Evolutionary conservation across 1,140 invertebrate species (phyloP), one percentile per base, ranked within the genome.

Genomic region (Zaprionus davidi): DNA sequence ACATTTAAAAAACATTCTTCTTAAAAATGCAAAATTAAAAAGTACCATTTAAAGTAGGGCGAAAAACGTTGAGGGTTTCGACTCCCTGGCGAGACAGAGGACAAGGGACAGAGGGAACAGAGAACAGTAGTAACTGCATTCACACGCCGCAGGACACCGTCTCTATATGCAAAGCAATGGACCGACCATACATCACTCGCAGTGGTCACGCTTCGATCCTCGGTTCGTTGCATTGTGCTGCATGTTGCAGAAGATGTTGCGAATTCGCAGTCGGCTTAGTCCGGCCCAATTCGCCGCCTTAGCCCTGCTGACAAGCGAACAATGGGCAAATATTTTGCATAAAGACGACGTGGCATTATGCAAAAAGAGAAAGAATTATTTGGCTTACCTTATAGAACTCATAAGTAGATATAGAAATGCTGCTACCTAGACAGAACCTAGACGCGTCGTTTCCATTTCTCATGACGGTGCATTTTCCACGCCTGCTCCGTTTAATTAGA

Each of bases 391-490:
- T 28, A 38, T 36, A 24, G 34, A 24, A 51, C 15, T 7, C n/a
- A 64, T 22, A 57, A 49, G 58, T 36, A 44, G 36, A 67, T 63
- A 28, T 38, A 2, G 28, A 55, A 11, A 41, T 17, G 36, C 49
- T 12, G 28, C 68, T 79, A 64, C 74, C 59, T 76, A 71, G 31
- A n/a, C 11, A 13, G 36, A 34, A 34, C 34, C 41, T 26, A 38
- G 63, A 59, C 56, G n/a, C 56, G n/a, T n/a, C 62, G 55, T 17
- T 31, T 31, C 55, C 55, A 76, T 60, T 72, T 55, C 60, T 49
- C 60, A 81, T 84, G 82, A 85, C 82, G 34, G 46, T 72, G 82
- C 82, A 75, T 74, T 78, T 79, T 85, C 49, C 65, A 85, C 71
- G 71, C 70, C 75, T 79, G 74, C 75, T 63, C 41, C 71, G 49